Base-by-base conservation (phyloP, 2,113 vertebrate genomes). In the Callopanchax toddi region DNA sequence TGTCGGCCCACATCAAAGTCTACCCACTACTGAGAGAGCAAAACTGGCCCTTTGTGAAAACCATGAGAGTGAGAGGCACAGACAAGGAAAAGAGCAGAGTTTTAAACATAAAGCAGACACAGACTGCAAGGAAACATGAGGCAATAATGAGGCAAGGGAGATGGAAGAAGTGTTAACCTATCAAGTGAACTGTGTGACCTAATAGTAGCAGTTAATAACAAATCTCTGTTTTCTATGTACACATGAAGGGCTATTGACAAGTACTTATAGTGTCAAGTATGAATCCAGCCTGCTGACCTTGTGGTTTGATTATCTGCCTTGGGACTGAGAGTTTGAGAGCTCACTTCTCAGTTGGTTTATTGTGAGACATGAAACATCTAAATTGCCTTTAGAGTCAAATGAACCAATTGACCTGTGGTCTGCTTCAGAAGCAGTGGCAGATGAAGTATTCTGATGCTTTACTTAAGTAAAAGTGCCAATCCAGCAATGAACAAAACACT, bases 1-100 rank as follows among this genome's bases (percentile, higher is more conserved):
- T 83, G 83, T 89, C 77, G 82, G 83, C 80, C 67, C 71, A 85
- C 87, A 87, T 91, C 87, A 91, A 87, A 89, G 87, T 88, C 71
- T 77, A 53, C 60, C 71, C 34, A 4, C 50, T 11, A 51, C 71
- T 62, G 56, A 37, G 39, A 65, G 61, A 65, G 77, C 67, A 74
- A 71, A 81, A 75, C 34, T 29, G 67, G 50, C 55, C 48, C 58
- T 60, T 49, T 64, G 58, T 45, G 59, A 57, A 78, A 76, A 74
- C 39, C 51, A 32, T 37, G 49, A 36, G 56, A 54, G 67, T 10
- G 69, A 63, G 56, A 65, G 22, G 29, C 29, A 6, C 3, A 32
- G 40, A 16, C 15, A 7, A 78, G 57, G 54, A 43, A 73, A 53
- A 53, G 67, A 54, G 25, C 43, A 67, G 71, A 60, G 66, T 69